These are phyloP conservation scores for Brachyptera risi DNA, from an alignment of 2,888 invertebrate genomes.

Conservation along the genomic window DNA sequence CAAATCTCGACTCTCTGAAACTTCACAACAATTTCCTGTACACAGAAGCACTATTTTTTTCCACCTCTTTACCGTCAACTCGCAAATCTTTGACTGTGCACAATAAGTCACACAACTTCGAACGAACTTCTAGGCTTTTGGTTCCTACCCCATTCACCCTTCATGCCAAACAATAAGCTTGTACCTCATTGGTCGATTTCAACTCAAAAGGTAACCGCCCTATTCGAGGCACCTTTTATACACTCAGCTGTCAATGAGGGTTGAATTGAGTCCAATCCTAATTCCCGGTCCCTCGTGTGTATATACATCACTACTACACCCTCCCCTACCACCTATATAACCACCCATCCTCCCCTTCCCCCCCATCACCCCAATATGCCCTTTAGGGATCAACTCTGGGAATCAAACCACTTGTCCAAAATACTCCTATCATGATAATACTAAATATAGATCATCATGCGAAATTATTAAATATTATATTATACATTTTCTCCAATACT, in stretches of 20 bases:
- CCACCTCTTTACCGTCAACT: neutral
- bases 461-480: too few relatives aligned
- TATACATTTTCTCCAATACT: too few relatives aligned
- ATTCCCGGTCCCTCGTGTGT: constrained; percentile 1
- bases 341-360: neutral
- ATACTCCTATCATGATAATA: too few relatives aligned
- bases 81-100: constrained; percentile 7
- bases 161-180: neutral
- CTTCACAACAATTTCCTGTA: neutral
- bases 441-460: too few relatives aligned
- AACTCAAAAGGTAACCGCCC: constrained; percentile 13
- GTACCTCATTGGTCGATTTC: neutral
- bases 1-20: neutral
- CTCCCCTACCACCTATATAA: neutral
- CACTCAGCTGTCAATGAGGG: constrained; percentile 19
- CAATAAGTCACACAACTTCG: constrained; percentile 1
- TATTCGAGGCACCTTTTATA: constrained; percentile 13
- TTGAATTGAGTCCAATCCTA: constrained; percentile 12
- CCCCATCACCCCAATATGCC: neutral
- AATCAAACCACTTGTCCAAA: constrained; percentile 31
- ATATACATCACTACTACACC: neutral
- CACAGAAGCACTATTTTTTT: neutral
- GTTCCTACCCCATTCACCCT: constrained; percentile 17
- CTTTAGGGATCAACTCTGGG: constrained; percentile 15
- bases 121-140: neutral